A percentile compares a stretch with the other conserved stretches of the same genome.
Evolutionary conservation across 2,113 vertebrate genomes (phyloP).

Genomic region (Sterna hirundo): DNA sequence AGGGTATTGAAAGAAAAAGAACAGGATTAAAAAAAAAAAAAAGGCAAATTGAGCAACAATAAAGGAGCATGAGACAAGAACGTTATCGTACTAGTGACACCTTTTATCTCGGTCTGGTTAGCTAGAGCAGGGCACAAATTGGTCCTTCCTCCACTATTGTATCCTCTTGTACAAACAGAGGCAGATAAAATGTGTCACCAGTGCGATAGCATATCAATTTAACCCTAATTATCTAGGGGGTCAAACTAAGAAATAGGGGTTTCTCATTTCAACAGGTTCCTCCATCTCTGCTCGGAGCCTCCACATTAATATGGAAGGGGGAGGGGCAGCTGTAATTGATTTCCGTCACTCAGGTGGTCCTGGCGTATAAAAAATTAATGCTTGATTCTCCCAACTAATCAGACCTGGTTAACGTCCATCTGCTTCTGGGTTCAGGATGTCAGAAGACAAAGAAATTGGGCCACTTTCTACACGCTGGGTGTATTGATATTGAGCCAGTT

Average conservation of each 20-base stretch:
- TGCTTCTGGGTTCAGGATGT: slow-evolving; percentile 68
- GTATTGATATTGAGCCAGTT: not conserved
- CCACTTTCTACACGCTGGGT: slow-evolving; percentile 25
- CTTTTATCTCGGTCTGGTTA: slow-evolving; percentile 80
- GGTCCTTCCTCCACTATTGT: slow-evolving; percentile 80
- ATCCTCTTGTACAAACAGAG: slow-evolving; percentile 83
- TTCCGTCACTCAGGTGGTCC: slow-evolving; percentile 75
- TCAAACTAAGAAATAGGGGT: slow-evolving; percentile 80
- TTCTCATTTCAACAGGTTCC: slow-evolving; percentile 83
- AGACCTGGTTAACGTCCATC: slow-evolving; percentile 72
- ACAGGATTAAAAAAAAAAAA: slow-evolving; percentile 65
- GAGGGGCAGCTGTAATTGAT: slow-evolving; percentile 75
- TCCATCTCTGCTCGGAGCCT: slow-evolving; percentile 63
- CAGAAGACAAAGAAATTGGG: slow-evolving; percentile 62
- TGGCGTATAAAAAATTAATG: slow-evolving; percentile 80
- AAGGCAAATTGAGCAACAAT: slow-evolving; percentile 82
- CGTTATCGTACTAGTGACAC: slow-evolving; percentile 80
- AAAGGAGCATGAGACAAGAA: slow-evolving; percentile 71
- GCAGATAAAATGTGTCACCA: slow-evolving; percentile 82
- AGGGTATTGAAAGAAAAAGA: slow-evolving; percentile 76
- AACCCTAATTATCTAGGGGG: slow-evolving; percentile 85
- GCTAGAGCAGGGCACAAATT: slow-evolving; percentile 76
- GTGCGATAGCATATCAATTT: slow-evolving; percentile 80
- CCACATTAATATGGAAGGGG: slow-evolving; percentile 51
- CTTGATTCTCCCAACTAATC: slow-evolving; percentile 72